Base-by-base conservation (phyloP, 2,888 invertebrate genomes). In the Kuschelorhynchus macadamiae region DNA sequence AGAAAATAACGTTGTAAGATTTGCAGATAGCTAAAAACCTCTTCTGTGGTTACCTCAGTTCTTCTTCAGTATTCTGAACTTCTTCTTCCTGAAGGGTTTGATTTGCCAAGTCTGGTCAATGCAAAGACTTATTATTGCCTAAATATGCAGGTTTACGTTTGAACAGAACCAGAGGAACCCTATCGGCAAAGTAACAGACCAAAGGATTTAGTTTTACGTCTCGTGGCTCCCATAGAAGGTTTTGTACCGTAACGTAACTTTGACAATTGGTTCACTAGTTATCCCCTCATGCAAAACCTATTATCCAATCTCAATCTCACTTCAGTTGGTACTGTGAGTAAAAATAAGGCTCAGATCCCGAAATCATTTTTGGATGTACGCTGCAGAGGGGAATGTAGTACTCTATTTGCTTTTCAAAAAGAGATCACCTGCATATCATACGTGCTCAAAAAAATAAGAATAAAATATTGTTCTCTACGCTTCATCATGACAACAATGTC, bases 231-330 rank as follows among this genome's bases (percentile, higher is more conserved):
- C 7, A 30, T 72, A 25, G 18, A 18, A 53, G 30, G 46, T n/a
- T 47, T 72, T 1, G 64, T n/a, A 60, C 4, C 36, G 71, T 4
- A 73, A 71, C 32, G 18, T 72, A 0, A 72, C 70, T 7, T 25
- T 21, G 72, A 72, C 33, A 73, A 72, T 46, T 72, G 71, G 71
- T 73, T 66, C 39, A 60, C 36, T 36, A 36, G 5, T 12, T 36
- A 36, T 12, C 7, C 4, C 4, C 9, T 36, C 4, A 8, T 36
- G 11, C 36, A 7, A 12, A 4, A 36, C 11, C 12, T 36, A 12
- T 11, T 36, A 36, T 8, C 2, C 9, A 11, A 36, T 8, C 36
- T 5, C 7, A 25, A 25, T 3, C 25, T 25, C 4, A 36, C 12
- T 3, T 3, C 36, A 4, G 36, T 36, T 11, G 36, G 36, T 11